Evolutionary conservation across 2,113 vertebrate genomes (phyloP).

Genomic region (Cricetomys ansorgei): DNA sequence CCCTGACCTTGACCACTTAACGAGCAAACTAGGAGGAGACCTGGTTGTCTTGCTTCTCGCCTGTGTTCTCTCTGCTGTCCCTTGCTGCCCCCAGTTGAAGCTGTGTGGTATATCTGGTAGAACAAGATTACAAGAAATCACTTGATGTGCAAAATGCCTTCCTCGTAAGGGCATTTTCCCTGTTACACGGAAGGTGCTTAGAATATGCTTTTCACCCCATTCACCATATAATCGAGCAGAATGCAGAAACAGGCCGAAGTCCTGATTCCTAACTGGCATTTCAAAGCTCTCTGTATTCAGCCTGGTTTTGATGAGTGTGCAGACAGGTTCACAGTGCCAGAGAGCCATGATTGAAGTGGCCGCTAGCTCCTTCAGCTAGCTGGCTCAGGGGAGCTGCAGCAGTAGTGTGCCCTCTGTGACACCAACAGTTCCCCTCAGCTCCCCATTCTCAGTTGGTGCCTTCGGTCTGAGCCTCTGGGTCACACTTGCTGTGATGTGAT

Average conservation of each 20-base stretch:
- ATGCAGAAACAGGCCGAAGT: neutral
- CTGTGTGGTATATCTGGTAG: neutral
- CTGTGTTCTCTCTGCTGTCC: neutral
- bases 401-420: neutral
- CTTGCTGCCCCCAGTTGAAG: neutral
- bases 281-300: neutral
- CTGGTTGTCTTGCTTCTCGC: rapidly evolving
- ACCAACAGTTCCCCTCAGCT: neutral
- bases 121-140: neutral
- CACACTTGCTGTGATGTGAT: neutral
- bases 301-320: neutral
- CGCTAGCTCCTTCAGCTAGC: neutral
- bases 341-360: neutral
- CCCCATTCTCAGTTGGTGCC: neutral
- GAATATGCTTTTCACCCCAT: neutral
- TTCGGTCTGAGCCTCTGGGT: neutral
- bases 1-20: neutral
- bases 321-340: too few species aligned
- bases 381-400: neutral
- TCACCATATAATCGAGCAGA: neutral
- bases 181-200: neutral
- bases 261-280: neutral
- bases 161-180: neutral
- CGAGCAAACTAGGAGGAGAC: neutral
- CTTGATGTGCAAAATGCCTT: neutral